These are phyloP conservation scores for Pseudococcus jackbeardsleyi DNA, from an alignment of 2,888 invertebrate genomes.

Conservation along the genomic window DNA sequence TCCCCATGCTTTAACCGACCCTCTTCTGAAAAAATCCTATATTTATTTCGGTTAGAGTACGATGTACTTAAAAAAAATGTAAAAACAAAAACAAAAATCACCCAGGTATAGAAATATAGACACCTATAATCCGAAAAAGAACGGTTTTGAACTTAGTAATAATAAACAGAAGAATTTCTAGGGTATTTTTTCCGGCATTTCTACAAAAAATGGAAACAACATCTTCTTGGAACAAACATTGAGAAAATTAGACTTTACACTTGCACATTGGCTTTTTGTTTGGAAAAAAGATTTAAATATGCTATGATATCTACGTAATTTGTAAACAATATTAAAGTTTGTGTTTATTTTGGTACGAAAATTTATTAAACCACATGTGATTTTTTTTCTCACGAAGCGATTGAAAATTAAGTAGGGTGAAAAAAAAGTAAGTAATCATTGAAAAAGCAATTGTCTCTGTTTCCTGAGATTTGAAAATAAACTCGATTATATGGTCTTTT, in stretches of 20 bases:
- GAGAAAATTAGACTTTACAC: slow-evolving; percentile 21
- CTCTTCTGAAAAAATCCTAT: no score
- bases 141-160: neutral
- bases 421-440: neutral
- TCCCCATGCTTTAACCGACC: no score
- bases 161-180: neutral
- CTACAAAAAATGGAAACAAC: neutral
- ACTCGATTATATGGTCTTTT: no score
- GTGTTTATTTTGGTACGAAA: neutral
- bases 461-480: no score
- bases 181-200: neutral
- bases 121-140: neutral
- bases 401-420: neutral
- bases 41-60: no score
- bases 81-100: no score
- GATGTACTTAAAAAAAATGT: no score
- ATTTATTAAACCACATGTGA: slow-evolving; percentile 35
- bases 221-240: slow-evolving; percentile 19
- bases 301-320: slow-evolving; percentile 28
- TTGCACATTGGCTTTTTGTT: neutral
- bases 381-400: neutral
- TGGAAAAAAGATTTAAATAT: slow-evolving; percentile 14
- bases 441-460: no score
- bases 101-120: neutral
- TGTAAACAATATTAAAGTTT: slow-evolving; percentile 36